Percentiles rank a stretch among this genome's conserved stretches.
These are phyloP conservation scores for Bagarius yarrelli DNA, from an alignment of 2,113 vertebrate genomes.

Conservation along the genomic window DNA sequence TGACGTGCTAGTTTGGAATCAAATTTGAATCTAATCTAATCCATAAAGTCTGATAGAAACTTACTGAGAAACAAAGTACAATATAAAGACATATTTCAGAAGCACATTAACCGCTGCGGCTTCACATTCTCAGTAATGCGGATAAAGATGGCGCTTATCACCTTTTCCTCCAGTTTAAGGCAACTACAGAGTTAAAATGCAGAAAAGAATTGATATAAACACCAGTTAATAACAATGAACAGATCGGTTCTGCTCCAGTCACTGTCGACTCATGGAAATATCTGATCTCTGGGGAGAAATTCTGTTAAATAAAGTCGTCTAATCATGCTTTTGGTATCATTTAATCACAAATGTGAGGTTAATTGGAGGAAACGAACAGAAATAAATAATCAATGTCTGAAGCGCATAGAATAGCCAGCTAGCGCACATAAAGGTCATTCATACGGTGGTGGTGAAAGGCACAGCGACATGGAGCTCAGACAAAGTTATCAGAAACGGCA, in stretches of 20 bases:
- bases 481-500: not conserved
- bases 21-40: too few relatives aligned
- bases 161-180: slow-evolving; percentile 18
- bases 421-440: not conserved
- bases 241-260: not conserved
- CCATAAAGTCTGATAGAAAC: not conserved
- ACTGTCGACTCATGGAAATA: not conserved
- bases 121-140: slow-evolving; percentile 36
- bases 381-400: not conserved
- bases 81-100: slow-evolving; percentile 4
- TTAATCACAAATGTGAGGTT: not conserved
- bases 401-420: not conserved
- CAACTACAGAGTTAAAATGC: not conserved
- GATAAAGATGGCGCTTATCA: not conserved
- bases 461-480: not conserved
- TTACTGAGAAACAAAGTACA: not conserved
- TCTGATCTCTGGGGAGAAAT: not conserved
- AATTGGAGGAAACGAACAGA: not conserved
- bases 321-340: not conserved
- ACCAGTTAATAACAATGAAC: not conserved
- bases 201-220: not conserved
- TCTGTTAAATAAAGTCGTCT: not conserved
- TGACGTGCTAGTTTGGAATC: slow-evolving; percentile 7
- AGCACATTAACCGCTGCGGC: not conserved
- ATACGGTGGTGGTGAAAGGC: not conserved